Base-by-base conservation (phyloP, 2,888 invertebrate genomes). In the Limulus polyphemus region DNA sequence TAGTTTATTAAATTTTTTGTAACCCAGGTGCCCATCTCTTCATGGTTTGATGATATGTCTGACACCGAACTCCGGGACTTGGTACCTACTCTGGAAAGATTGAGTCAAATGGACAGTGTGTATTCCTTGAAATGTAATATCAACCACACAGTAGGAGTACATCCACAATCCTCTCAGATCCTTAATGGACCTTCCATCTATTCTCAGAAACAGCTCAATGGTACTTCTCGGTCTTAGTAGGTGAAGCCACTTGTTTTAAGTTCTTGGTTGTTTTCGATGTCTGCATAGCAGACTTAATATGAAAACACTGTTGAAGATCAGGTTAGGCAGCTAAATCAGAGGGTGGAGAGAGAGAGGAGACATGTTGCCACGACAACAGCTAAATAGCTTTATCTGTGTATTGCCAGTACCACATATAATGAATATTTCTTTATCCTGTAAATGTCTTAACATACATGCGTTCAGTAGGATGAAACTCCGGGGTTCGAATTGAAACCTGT, bases 1-100 rank as follows among this genome's bases (percentile, higher is more conserved):
- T 7, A 32, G 32, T 32, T n/a, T 51, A 51, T 9, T n/a, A 9
- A 51, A 13, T 51, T n/a, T 7, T n/a, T 54, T 16, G 11, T 54
- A 11, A 54, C 72, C 14, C 73, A 81, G 81, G 94, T 99, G 78
- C 95, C 98, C 75, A 97, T 99, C 70, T 90, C 92, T 76, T 97
- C 97, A 70, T 99, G 99, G 99, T 99, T 99, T 80, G 98, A 99
- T 80, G 99, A 99, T 80, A 90, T 91, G 84, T 87, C 88, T 74
- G 99, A 99, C 80, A 88, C 90, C 67, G 98, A 99, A 80, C 83
- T 99, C 70, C 82, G 93, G 75, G 97, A 99, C 81, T 82, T 99
- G 77, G 89, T 99, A 78, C 98, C 98, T 72, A 90, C 97, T 79
- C 92, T 99, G 79, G 98, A 99, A 80, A 90, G 90, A 78, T 82